These are phyloP conservation scores for Hirtodrosophila confusa DNA, from an alignment of 2,888 invertebrate genomes.

Conservation along the genomic window DNA sequence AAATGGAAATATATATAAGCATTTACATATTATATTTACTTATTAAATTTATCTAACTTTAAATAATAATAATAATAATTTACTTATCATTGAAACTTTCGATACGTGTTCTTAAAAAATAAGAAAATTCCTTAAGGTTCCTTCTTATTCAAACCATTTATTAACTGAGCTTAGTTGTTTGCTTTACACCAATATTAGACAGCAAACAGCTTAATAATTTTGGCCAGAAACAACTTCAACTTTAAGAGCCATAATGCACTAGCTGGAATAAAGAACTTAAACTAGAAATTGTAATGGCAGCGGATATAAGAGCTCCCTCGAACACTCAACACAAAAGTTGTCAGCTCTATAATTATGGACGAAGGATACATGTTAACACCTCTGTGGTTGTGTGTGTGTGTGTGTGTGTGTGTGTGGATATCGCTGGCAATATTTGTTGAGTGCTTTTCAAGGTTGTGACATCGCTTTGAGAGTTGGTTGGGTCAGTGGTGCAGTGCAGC, in stretches of 20 bases:
- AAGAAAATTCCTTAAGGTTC: too few relatives aligned
- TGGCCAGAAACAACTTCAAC: too few relatives aligned
- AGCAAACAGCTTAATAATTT: too few relatives aligned
- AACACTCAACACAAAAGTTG: constrained; percentile 6
- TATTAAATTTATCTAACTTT: too few relatives aligned
- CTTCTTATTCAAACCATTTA: too few relatives aligned
- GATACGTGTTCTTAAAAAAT: too few relatives aligned
- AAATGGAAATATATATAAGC: too few relatives aligned
- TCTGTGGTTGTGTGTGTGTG: background rate
- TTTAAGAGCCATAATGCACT: background rate
- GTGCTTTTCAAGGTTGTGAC: constrained; percentile 72
- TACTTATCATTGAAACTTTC: too few relatives aligned
- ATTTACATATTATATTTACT: too few relatives aligned
- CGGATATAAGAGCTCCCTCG: constrained; percentile 31
- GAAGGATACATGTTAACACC: constrained; percentile 16
- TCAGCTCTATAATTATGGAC: constrained; percentile 48
- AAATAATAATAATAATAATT: too few relatives aligned
- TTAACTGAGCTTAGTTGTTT: background rate
- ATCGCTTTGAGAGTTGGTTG: constrained; percentile 31
- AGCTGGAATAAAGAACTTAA: background rate
- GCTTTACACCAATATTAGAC: too few relatives aligned
- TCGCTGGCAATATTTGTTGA: constrained; percentile 59
- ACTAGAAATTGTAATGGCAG: background rate
- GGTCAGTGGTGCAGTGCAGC: constrained; percentile 22
- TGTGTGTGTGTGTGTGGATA: background rate